Evolutionary conservation across 2,113 vertebrate genomes (phyloP).

Genomic region (Cheilinus undulatus): DNA sequence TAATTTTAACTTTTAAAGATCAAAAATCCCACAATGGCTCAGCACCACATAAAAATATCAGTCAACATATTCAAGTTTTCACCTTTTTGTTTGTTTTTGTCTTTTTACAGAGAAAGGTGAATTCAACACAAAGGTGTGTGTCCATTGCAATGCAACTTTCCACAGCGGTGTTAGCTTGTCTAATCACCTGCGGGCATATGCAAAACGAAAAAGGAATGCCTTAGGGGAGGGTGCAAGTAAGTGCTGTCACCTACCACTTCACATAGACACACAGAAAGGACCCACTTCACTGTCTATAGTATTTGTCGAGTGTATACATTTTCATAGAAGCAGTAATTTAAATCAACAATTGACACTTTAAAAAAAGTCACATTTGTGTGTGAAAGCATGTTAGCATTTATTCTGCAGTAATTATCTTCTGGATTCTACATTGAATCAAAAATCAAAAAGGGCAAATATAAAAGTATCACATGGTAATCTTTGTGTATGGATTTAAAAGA

Average conservation of each 20-base stretch:
- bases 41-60: neutral
- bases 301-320: neutral
- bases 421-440: no score
- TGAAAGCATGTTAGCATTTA: no score
- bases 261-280: neutral
- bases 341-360: no score
- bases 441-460: no score
- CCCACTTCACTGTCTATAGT: neutral
- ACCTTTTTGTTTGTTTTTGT: conserved; percentile 17
- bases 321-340: neutral
- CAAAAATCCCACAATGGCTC: neutral
- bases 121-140: conserved; percentile 86
- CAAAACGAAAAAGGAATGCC: conserved; percentile 92
- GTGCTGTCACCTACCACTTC: conserved; percentile 68
- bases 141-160: conserved; percentile 95
- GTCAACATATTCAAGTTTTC: neutral
- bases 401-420: no score
- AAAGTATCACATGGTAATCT: no score
- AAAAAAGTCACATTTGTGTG: no score
- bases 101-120: conserved; percentile 90
- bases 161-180: conserved; percentile 96
- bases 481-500: no score
- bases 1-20: neutral
- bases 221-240: conserved; percentile 94
- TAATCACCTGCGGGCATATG: conserved; percentile 95